These are phyloP conservation scores for Meandrina meandrites DNA, from an alignment of 92 coral and sea anemone species.

Conservation along the genomic window DNA sequence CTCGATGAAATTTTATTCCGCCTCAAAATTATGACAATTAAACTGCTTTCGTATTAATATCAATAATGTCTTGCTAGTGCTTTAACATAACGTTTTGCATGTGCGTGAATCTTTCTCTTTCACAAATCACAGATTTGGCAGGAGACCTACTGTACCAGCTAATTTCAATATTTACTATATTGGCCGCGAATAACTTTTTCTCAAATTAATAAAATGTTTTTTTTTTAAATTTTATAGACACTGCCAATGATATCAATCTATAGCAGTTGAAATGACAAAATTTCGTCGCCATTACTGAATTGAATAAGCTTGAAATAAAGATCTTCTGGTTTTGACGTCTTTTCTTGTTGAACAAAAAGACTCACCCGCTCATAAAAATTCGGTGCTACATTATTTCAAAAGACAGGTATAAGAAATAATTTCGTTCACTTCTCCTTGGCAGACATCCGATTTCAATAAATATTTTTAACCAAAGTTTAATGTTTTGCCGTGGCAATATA, in stretches of 20 bases:
- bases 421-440: not conserved
- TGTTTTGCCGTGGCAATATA: not conserved
- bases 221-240: not conserved
- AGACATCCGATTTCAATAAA: not conserved
- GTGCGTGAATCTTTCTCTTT: not conserved
- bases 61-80: not conserved
- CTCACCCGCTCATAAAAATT: constrained; percentile 16
- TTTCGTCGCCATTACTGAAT: not conserved
- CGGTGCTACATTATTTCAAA: constrained; percentile 6
- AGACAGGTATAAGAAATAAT: not conserved
- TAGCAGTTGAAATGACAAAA: not conserved
- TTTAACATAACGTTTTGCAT: not conserved
- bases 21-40: not conserved
- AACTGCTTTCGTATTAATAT: not conserved
- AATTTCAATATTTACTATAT: not conserved
- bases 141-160: not conserved
- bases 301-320: too few relatives aligned
- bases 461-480: not conserved
- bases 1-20: not conserved
- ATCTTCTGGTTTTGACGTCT: not conserved
- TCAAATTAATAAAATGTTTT: not conserved
- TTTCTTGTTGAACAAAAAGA: not conserved
- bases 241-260: not conserved
- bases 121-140: not conserved
- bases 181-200: not conserved